phyloP scores from a whole-genome alignment of 1,140 invertebrate species.

The Drosophila sp. region DNA sequence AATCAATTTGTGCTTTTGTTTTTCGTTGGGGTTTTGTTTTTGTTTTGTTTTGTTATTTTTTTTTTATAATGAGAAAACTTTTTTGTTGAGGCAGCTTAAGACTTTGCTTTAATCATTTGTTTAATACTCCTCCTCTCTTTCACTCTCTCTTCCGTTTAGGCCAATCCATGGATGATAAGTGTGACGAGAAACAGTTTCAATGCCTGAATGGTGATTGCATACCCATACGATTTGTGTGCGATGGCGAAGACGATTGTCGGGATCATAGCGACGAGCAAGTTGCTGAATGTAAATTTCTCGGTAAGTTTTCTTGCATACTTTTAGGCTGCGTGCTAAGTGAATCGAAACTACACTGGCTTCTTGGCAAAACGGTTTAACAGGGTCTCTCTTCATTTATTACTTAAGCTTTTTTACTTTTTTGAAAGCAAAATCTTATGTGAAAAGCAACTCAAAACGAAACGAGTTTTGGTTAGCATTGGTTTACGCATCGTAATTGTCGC shows the following conservation, averaged over 20 bases:
- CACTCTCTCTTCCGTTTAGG: constrained; percentile 61
- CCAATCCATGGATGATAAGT: constrained; percentile 79
- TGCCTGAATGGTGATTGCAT: constrained; percentile 93
- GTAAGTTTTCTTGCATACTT: constrained; percentile 82
- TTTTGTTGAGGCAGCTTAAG: constrained; percentile 50
- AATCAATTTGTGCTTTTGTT: constrained; percentile 72
- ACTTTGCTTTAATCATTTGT: constrained; percentile 69
- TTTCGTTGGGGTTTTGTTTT: constrained; percentile 36
- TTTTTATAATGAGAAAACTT: constrained; percentile 75
- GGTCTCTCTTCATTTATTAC: neutral
- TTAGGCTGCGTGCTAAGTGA: constrained; percentile 20
- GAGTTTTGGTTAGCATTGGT: constrained; percentile 52
- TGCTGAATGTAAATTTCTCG: constrained; percentile 87
- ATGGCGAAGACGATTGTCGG: constrained; percentile 90
- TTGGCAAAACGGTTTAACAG: constrained; percentile 20
- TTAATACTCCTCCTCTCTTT: constrained; percentile 31
- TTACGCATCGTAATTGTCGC: constrained; percentile 53
- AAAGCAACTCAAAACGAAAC: constrained; percentile 59
- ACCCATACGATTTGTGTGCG: constrained; percentile 91
- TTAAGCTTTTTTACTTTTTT: constrained; percentile 37
- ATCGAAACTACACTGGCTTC: constrained; percentile 44
- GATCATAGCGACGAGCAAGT: constrained; percentile 91
- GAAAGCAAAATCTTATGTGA: constrained; percentile 20
- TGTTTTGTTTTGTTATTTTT: constrained; percentile 34
- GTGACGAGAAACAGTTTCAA: constrained; percentile 89